These are phyloP conservation scores for Cephalopterus ornatus DNA, from an alignment of 2,113 vertebrate species.

Conservation along the genomic window DNA sequence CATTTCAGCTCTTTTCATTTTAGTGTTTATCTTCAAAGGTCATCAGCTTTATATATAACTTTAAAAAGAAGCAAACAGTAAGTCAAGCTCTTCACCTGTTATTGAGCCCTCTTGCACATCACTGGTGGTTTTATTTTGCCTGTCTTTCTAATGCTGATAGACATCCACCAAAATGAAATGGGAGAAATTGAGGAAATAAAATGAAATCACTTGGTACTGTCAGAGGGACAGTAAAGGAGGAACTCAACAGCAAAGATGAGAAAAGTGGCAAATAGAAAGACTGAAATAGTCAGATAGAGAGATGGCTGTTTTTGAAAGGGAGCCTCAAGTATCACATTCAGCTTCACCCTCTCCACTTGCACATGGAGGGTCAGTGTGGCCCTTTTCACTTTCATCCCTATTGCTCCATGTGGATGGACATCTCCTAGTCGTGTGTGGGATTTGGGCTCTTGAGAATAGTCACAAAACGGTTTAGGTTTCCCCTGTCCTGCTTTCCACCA, in stretches of 20 bases:
- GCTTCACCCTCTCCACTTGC: background rate
- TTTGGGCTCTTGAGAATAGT: background rate
- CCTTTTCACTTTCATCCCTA: background rate
- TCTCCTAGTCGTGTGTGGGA: accelerated
- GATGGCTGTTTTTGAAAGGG: background rate
- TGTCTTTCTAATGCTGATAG: background rate
- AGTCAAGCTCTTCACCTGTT: background rate
- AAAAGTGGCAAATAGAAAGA: background rate
- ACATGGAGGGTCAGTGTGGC: background rate
- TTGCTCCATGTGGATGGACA: background rate
- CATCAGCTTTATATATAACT: background rate
- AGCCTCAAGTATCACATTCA: background rate
- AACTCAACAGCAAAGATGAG: background rate
- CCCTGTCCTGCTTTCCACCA: background rate
- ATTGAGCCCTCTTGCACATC: background rate
- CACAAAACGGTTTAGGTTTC: background rate
- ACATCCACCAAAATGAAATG: background rate
- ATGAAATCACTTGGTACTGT: background rate
- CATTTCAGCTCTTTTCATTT: conserved; percentile 40
- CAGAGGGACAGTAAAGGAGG: background rate
- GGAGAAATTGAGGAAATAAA: background rate
- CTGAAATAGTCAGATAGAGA: background rate
- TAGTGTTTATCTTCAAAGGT: conserved; percentile 29
- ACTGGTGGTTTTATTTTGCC: background rate
- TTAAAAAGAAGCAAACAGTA: background rate